Evolutionary conservation across 2,113 vertebrate genomes (phyloP).

Genomic region (Hystrix brachyura): DNA sequence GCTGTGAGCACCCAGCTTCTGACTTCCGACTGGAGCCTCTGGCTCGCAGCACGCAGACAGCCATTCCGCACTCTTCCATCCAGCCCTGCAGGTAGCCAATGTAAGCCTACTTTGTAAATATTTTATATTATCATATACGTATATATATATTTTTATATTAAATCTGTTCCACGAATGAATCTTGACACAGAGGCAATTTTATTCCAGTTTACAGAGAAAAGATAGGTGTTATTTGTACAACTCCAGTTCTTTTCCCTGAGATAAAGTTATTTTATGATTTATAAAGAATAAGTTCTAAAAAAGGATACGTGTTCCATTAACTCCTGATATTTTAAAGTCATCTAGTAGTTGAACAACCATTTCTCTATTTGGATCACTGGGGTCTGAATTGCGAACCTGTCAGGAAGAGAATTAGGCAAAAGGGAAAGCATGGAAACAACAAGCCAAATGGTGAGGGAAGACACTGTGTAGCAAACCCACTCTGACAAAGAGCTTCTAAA

Average conservation of each 20-base stretch:
- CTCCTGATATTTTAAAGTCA: slow-evolving; percentile 98
- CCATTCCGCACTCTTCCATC: not conserved
- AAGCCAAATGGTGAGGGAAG: not conserved
- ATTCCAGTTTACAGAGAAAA: slow-evolving; percentile 37
- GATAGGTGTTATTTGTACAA: not conserved
- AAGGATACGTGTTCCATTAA: slow-evolving; percentile 99
- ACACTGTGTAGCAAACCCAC: not conserved
- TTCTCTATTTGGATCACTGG: slow-evolving; percentile 94
- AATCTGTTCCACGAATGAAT: not conserved
- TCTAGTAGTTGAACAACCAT: slow-evolving; percentile 97
- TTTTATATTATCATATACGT: no score
- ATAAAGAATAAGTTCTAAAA: not conserved
- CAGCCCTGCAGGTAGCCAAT: not conserved
- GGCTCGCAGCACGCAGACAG: not conserved
- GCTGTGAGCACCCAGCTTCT: not conserved
- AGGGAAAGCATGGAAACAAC: not conserved
- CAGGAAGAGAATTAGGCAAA: slow-evolving; percentile 36
- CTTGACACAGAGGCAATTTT: not conserved
- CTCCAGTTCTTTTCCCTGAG: not conserved
- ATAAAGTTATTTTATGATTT: slow-evolving; percentile 21
- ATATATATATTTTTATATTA: not conserved
- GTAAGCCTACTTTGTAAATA: not conserved
- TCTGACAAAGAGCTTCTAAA: slow-evolving; percentile 9
- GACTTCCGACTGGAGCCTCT: not conserved
- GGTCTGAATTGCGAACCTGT: slow-evolving; percentile 96